Evolutionary conservation across 1,140 invertebrate genomes (phyloP).

Genomic region (Branchinecta lindahli): DNA sequence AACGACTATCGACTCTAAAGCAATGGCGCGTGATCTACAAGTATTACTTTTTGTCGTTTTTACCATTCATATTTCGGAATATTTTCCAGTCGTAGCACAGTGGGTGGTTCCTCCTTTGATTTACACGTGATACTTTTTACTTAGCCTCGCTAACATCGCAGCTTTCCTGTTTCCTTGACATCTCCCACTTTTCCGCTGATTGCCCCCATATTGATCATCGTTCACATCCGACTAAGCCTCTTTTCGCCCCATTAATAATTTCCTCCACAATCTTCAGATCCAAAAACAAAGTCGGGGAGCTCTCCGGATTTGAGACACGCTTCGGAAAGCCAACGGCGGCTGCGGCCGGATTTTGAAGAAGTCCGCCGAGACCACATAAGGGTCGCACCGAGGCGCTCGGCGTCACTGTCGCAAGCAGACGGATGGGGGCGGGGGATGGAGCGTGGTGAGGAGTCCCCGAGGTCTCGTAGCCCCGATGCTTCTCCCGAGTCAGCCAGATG

Average conservation of each 20-base stretch:
- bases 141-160: too few species aligned
- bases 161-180: conserved; percentile 13
- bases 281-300: neutral
- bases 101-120: too few species aligned
- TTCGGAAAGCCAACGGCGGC: neutral
- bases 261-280: neutral
- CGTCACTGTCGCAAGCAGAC: conserved; percentile 20
- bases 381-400: conserved; percentile 19
- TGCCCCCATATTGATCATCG: too few species aligned
- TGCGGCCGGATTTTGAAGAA: neutral
- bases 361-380: conserved; percentile 24
- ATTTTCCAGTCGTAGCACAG: too few species aligned
- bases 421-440: neutral
- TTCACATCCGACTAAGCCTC: too few species aligned
- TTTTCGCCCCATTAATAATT: too few species aligned
- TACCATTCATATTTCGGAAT: too few species aligned
- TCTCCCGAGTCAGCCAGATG: neutral
- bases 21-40: too few species aligned
- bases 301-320: neutral
- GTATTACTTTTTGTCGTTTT: too few species aligned
- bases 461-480: neutral
- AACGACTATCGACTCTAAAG: too few species aligned
- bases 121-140: too few species aligned
- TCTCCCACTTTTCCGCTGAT: conserved; percentile 9
- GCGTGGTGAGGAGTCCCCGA: neutral